Base-by-base conservation (phyloP, 2,113 vertebrate genomes). In the Lichenostomus cassidix region DNA sequence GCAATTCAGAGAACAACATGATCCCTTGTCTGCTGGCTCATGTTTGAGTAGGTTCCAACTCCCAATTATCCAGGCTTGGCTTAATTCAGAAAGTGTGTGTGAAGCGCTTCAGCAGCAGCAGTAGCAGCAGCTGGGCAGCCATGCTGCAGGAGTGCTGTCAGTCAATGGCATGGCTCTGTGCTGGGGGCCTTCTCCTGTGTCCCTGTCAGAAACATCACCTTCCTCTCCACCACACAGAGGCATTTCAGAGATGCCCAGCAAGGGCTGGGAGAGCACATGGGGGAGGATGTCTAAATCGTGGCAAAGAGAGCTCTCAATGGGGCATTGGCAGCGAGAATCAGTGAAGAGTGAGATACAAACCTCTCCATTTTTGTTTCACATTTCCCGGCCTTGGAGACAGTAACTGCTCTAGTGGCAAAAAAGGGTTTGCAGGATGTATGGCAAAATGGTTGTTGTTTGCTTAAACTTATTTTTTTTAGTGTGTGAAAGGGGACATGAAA, bases 21-120 rank as follows among this genome's bases (percentile, higher is more conserved):
- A 94, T 89, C 83, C 56, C 58, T 84, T 3, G 0, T 79, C 77
- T 94, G 80, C 91, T 82, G 76, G 80, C 64, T 91, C 83, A 65
- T 56, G 68, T 92, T 87, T 94, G 94, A 94, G 69, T 10, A 46
- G 65, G 39, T 79, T 95, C 80, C 94, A 96, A 11, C 60, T 94
- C 77, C 60, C 69, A 82, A 4, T 95, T 95, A 91, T 59, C 87
- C 91, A 53, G 77, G 69, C 69, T 92, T 95, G 89, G 77, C 62
- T 94, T 75, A 25, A 83, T 88, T 87, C 80, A 75, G 91, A 37
- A 70, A 56, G 86, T 4, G 5, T 19, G 56, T 82, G 83, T 13
- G 37, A 64, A 75, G 69, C 0, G 0, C 49, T 73, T 20, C 37
- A 29, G 33, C 70, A 68, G 53, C 79, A 78, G 92, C 71, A 70